Evolutionary conservation across 2,888 invertebrate species (phyloP).

Genomic region (Agelastica alni): DNA sequence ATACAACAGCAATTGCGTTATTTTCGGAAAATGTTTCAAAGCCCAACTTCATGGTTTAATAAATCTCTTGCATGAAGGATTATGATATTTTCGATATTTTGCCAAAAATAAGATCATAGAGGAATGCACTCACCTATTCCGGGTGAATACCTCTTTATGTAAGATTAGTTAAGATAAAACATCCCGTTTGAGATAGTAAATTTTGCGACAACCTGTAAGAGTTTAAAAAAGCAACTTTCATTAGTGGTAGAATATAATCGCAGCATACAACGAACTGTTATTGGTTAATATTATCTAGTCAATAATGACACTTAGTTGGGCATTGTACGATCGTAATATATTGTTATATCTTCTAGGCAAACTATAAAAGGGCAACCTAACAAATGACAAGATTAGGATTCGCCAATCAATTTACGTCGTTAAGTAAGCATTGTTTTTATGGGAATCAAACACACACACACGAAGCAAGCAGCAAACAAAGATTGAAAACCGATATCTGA

Average conservation of each 20-base stretch:
- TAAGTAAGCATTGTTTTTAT: not conserved
- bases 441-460: not conserved
- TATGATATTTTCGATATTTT: constrained; percentile 27
- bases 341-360: not conserved
- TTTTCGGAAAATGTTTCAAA: constrained; percentile 25
- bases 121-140: constrained; percentile 6
- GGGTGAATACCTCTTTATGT: too few species aligned
- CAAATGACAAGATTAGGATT: not conserved
- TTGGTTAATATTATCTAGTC: too few species aligned
- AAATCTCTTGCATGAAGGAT: constrained; percentile 28
- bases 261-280: too few species aligned
- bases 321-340: too few species aligned
- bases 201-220: too few species aligned
- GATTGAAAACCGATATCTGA: not conserved
- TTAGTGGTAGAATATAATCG: too few species aligned
- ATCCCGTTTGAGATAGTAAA: too few species aligned
- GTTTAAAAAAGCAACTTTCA: too few species aligned
- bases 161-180: too few species aligned
- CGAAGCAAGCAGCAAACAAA: not conserved
- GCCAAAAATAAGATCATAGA: constrained; percentile 17
- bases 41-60: constrained; percentile 25
- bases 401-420: not conserved
- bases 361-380: not conserved
- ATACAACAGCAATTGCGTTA: constrained; percentile 10
- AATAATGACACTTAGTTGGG: too few species aligned